These are phyloP conservation scores for Monodelphis domestica DNA, from an alignment of 2,797 vertebrate genomes.

Conservation along the genomic window DNA sequence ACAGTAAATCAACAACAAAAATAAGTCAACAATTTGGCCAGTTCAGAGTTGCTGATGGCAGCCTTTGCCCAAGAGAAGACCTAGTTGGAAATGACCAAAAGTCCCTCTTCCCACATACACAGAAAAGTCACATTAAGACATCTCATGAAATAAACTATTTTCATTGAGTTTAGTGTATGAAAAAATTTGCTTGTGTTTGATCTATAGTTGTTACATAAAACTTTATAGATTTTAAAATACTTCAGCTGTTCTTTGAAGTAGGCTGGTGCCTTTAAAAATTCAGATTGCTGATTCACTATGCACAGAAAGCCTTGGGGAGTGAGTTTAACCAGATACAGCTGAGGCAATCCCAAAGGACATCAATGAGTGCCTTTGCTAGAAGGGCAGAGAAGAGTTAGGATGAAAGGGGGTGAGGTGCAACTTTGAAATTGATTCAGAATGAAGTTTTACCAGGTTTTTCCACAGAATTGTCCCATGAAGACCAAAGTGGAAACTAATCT, in stretches of 20 bases:
- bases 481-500: no score
- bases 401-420: background rate
- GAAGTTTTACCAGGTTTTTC: background rate
- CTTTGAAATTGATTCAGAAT: background rate
- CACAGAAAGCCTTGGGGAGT: background rate
- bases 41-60: no score
- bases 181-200: background rate
- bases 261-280: background rate
- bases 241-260: background rate
- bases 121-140: no score
- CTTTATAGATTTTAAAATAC: background rate
- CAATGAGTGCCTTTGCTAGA: background rate
- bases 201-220: background rate
- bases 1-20: no score
- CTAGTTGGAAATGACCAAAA: no score
- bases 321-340: background rate
- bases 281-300: background rate
- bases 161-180: background rate
- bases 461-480: background rate
- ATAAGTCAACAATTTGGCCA: no score
- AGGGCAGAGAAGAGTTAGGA: background rate
- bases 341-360: background rate
- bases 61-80: no score
- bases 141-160: background rate
- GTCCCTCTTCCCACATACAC: no score